phyloP scores from a whole-genome alignment of 2,888 invertebrate species.

The Sialis fuliginosa region DNA sequence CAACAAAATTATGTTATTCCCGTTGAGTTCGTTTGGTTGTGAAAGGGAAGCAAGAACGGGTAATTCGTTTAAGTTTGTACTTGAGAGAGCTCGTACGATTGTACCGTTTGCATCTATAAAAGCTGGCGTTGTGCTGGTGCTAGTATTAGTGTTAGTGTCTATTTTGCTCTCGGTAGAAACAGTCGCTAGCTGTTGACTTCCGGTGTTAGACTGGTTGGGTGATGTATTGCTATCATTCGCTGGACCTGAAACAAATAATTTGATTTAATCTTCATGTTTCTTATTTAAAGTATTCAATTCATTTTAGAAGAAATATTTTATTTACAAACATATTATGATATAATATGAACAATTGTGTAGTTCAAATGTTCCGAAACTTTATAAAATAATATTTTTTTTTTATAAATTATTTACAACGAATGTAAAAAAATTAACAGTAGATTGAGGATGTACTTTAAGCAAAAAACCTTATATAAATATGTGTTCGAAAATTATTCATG shows the following conservation, averaged over 20 bases:
- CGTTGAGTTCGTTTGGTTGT: slow-evolving; percentile 15
- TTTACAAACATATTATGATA: not conserved
- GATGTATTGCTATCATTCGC: not conserved
- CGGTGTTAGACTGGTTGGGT: not conserved
- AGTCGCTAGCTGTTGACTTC: not conserved
- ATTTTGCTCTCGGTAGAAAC: not conserved
- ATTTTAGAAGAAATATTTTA: not conserved
- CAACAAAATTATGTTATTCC: slow-evolving; percentile 21
- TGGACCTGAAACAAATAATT: not conserved
- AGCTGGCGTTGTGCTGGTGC: slow-evolving; percentile 16
- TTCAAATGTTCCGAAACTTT: not conserved
- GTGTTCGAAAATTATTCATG: too few species aligned
- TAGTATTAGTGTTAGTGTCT: slow-evolving; percentile 7
- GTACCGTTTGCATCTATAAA: slow-evolving; percentile 14
- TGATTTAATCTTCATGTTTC: not conserved
- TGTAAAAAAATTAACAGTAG: too few species aligned
- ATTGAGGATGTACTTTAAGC: too few species aligned
- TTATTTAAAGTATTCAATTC: not conserved
- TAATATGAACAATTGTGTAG: not conserved
- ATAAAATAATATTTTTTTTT: too few species aligned
- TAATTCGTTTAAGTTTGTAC: slow-evolving; percentile 10
- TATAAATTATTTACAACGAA: too few species aligned
- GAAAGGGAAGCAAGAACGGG: not conserved
- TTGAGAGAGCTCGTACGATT: slow-evolving; percentile 15
- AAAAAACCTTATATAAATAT: too few species aligned